Percentiles rank a stretch among this genome's conserved stretches.
Conservation (phyloP, 2,113 vertebrate species). For the Raja brachyura region DNA sequence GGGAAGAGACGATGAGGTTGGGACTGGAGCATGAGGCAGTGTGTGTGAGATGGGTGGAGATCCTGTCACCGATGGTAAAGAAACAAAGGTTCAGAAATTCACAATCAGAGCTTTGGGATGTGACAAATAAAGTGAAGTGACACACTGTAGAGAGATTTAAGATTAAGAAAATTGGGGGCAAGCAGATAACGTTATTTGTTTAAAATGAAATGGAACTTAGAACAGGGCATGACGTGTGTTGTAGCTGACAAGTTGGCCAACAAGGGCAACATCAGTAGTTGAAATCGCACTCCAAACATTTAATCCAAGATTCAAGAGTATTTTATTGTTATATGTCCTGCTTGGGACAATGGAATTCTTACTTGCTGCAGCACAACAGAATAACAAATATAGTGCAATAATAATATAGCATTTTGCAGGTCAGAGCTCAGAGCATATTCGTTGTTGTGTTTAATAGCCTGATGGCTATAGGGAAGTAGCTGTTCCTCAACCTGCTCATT, state of each 20-base stretch:
- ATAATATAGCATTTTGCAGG: too few relatives aligned
- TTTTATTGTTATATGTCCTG: too few relatives aligned
- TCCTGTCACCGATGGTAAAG: not conserved
- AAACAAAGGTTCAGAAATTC: not conserved
- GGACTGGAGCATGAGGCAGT: not conserved
- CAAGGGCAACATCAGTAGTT: not conserved
- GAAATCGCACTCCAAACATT: not conserved
- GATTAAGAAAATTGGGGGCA: not conserved
- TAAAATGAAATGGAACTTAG: not conserved
- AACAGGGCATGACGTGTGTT: not conserved
- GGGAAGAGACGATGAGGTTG: not conserved
- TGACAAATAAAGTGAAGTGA: not conserved
- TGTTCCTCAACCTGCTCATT: too few relatives aligned
- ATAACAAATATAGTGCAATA: too few relatives aligned
- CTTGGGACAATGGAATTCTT: too few relatives aligned
- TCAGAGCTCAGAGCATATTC: too few relatives aligned
- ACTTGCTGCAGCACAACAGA: too few relatives aligned
- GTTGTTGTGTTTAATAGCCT: too few relatives aligned
- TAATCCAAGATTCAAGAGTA: too few relatives aligned
- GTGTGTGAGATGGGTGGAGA: not conserved
- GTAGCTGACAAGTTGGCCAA: not conserved
- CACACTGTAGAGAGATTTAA: not conserved
- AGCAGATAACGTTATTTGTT: not conserved
- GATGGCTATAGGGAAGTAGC: too few relatives aligned
- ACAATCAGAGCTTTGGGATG: not conserved